These are phyloP conservation scores for Anoplolepis gracilipes DNA, from an alignment of 1,140 invertebrate genomes.

Conservation along the genomic window DNA sequence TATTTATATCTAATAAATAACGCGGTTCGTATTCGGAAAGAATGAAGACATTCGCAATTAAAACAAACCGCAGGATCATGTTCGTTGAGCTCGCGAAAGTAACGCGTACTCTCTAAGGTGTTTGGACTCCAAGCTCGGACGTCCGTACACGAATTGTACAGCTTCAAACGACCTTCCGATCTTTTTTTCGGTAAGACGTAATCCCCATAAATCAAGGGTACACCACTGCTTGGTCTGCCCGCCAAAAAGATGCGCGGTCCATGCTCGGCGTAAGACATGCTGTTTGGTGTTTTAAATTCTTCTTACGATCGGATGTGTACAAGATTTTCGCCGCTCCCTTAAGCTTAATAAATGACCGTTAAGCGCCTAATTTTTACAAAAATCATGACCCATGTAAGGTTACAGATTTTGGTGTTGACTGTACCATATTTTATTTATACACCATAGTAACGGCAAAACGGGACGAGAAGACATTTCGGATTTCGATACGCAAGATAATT, in stretches of 20 bases:
- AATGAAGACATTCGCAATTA: neutral
- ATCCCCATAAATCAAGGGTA: slow-evolving; percentile 70
- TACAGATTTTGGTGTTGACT: slow-evolving; percentile 18
- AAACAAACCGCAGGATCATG: slow-evolving; percentile 72
- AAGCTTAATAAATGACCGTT: slow-evolving; percentile 7
- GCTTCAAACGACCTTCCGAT: slow-evolving; percentile 79
- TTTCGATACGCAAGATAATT: neutral
- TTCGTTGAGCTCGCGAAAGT: slow-evolving; percentile 80
- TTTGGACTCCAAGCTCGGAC: slow-evolving; percentile 81
- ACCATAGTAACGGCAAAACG: slow-evolving; percentile 69
- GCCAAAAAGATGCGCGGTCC: slow-evolving; percentile 77
- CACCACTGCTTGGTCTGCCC: slow-evolving; percentile 53
- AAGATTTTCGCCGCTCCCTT: slow-evolving; percentile 9
- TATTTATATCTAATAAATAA: neutral
- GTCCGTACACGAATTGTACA: slow-evolving; percentile 78
- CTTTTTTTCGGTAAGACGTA: slow-evolving; percentile 72
- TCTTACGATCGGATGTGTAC: neutral
- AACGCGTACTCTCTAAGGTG: slow-evolving; percentile 76
- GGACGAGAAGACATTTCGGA: neutral
- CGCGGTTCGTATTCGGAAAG: neutral
- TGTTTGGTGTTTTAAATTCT: slow-evolving; percentile 5
- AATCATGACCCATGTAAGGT: slow-evolving; percentile 36
- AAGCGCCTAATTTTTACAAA: slow-evolving; percentile 31
- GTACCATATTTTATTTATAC: slow-evolving; percentile 67
- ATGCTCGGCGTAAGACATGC: slow-evolving; percentile 80